These are phyloP conservation scores for Grammomys dolichurus DNA, from an alignment of 2,113 vertebrate genomes.

Conservation along the genomic window DNA sequence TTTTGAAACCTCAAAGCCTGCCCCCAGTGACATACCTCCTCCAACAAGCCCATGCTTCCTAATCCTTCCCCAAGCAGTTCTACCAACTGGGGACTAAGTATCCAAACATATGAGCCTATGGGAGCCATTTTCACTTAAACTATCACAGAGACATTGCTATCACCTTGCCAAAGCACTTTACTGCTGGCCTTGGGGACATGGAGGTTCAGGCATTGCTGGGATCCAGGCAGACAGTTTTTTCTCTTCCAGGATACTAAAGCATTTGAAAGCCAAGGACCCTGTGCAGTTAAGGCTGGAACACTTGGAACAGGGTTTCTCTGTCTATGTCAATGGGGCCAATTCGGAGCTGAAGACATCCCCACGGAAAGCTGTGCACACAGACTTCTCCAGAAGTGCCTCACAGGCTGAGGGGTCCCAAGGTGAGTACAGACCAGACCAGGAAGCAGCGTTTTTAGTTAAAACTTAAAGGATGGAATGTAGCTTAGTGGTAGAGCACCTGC, in stretches of 20 bases:
- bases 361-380: conserved; percentile 75
- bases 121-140: not conserved
- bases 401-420: conserved; percentile 86
- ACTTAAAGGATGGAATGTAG: not conserved
- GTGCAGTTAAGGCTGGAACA: conserved; percentile 91
- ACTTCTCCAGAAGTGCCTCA: conserved; percentile 75
- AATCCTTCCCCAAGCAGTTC: not conserved
- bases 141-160: not conserved
- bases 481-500: not conserved
- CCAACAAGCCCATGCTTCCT: not conserved
- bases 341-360: conserved; percentile 85
- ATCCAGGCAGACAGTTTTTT: conserved; percentile 5
- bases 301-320: conserved; percentile 95
- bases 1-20: not conserved
- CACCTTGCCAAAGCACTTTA: not conserved
- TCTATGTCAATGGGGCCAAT: conserved; percentile 98
- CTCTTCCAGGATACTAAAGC: conserved; percentile 89
- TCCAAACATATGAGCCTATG: not conserved
- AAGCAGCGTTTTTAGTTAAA: not conserved
- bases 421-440: conserved; percentile 78
- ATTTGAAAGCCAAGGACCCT: conserved; percentile 90
- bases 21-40: not conserved
- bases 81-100: not conserved
- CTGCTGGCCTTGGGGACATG: not conserved
- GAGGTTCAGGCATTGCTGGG: not conserved